Evolutionary conservation across 2,113 vertebrate genomes (phyloP), one percentile per base, ranked within the genome.

Genomic region (Anarhynchus alexandrinus): DNA sequence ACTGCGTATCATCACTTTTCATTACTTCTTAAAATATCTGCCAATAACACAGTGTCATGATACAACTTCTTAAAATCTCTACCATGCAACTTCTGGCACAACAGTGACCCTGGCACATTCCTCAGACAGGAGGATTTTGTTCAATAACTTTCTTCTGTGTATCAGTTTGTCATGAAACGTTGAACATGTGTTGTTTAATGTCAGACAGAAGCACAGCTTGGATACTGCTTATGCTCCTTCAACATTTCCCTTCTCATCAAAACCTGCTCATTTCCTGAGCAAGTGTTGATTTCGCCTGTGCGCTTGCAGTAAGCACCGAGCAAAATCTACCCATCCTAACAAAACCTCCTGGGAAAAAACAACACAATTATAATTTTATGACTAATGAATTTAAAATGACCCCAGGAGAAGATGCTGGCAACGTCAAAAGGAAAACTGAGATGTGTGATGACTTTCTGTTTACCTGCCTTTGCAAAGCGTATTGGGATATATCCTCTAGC

Each of bases 141-240:
- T 94, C 95, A 52, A 0, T 89, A 87, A 94, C 66, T 91, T 89
- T 94, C 88, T 92, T 40, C 70, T 85, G n/a, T 88, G 58, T 73
- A 94, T 94, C 81, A 43, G 69, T 89, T 95, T 94, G 93, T 96
- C 89, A 20, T 42, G 67, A 95, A 96, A 96, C 18, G 15, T 71
- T 94, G 86, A 97, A 57, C 96, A 97, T 97, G 91, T 96, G 94
- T 95, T 96, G 94, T 97, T 97, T 95, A 97, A 97, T 89, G 91
- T 93, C 93, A 95, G 45, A 82, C 84, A 91, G 91, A 96, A 95
- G 81, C 84, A 97, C 94, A 94, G 86, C 89, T 95, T 96, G 86
- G 81, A 40, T 94, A 88, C 59, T 64, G 91, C 81, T 95, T 82
- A 66, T 42, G 40, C 47, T 96, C 55, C 69, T 81, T 90, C 72